Evolutionary conservation across 2,113 vertebrate genomes (phyloP).

Genomic region (Thamnaconus septentrionalis): DNA sequence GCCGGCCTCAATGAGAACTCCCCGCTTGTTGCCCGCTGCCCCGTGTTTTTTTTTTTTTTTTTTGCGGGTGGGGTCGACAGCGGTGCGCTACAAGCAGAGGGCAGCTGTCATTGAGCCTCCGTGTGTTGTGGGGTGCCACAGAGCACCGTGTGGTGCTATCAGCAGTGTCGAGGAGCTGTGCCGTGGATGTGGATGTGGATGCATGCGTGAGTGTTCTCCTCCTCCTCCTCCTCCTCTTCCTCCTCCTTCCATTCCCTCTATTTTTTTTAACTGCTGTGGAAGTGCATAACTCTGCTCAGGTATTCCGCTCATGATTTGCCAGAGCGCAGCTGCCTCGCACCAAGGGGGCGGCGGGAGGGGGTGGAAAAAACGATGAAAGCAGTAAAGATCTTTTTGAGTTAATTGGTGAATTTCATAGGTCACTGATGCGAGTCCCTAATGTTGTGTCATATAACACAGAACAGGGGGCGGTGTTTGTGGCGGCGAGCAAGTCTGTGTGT

Average conservation of each 20-base stretch:
- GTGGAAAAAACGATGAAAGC: conserved; percentile 58
- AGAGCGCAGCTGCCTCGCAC: conserved; percentile 54
- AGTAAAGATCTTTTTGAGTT: conserved; percentile 58
- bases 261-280: conserved; percentile 3
- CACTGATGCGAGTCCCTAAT: conserved; percentile 64
- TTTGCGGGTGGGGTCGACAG: not conserved
- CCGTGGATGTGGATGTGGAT: conserved; percentile 66
- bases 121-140: conserved; percentile 61
- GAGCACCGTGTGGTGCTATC: conserved; percentile 60
- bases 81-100: conserved; percentile 51
- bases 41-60: not conserved
- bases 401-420: conserved; percentile 71
- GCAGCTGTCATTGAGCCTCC: conserved; percentile 67
- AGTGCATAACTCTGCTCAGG: conserved; percentile 39
- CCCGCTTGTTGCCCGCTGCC: conserved; percentile 53
- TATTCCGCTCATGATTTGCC: conserved; percentile 51
- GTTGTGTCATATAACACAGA: conserved; percentile 54
- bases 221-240: conserved; percentile 6
- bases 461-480: conserved; percentile 49
- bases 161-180: conserved; percentile 62
- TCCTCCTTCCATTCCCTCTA: too few species aligned
- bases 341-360: not conserved
- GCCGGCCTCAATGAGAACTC: conserved; percentile 67
- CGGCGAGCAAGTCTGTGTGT: conserved; percentile 39
- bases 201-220: conserved; percentile 42